Evolutionary conservation across 1,140 invertebrate species (phyloP).

Genomic region (Cataglyphis hispanica): DNA sequence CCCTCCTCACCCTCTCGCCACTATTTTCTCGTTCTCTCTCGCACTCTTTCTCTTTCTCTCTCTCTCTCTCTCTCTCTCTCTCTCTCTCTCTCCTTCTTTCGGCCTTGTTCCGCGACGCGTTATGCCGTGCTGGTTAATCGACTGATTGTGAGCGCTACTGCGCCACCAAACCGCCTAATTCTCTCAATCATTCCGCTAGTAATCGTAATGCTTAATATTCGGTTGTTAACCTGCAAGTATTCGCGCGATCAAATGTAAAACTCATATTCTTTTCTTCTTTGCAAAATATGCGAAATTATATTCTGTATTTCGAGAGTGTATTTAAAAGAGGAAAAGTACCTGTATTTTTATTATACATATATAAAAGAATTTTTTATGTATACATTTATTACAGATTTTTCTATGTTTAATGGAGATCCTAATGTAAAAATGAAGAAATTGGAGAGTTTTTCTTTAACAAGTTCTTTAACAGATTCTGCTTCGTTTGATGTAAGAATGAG

Average conservation of each 20-base stretch:
- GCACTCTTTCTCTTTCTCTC: no score
- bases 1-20: no score
- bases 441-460: background rate
- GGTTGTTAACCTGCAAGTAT: background rate
- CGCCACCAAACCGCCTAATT: slow-evolving; percentile 54
- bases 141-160: slow-evolving; percentile 62
- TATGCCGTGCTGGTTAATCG: slow-evolving; percentile 58
- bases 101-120: no score
- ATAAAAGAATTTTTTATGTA: no score
- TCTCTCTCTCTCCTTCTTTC: no score
- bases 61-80: no score
- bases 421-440: background rate
- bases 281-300: no score
- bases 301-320: no score
- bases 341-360: no score
- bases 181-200: background rate
- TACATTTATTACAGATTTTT: background rate
- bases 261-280: no score
- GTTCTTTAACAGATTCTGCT: background rate
- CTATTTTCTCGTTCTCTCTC: no score
- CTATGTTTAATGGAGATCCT: background rate
- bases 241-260: background rate
- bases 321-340: no score
- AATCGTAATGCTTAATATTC: background rate
- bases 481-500: background rate